phyloP scores from a whole-genome alignment of 2,797 vertebrate species.

The Alca torda region DNA sequence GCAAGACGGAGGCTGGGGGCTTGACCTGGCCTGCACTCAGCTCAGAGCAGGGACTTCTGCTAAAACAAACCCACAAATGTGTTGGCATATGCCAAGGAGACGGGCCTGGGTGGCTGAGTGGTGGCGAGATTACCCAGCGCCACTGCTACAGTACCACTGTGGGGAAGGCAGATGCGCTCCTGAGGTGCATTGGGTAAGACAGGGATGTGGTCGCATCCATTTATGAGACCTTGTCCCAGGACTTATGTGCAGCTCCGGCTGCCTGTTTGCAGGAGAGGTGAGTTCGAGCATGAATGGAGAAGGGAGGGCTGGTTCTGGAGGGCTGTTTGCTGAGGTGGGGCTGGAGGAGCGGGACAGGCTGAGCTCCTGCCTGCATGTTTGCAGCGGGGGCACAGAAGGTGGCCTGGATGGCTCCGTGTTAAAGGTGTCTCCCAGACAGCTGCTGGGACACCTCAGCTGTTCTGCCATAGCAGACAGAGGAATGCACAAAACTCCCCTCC shows the following conservation, averaged over 20 bases:
- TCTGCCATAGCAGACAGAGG: neutral
- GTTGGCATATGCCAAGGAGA: neutral
- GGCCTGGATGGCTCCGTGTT: neutral
- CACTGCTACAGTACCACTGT: neutral
- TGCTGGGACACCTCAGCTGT: fast-evolving
- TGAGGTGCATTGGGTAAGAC: fast-evolving
- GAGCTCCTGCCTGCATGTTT: neutral
- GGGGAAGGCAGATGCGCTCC: neutral
- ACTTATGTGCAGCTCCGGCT: fast-evolving
- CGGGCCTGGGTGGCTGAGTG: neutral
- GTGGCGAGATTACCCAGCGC: neutral
- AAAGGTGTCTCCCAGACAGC: neutral
- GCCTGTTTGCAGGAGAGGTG: neutral
- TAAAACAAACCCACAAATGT: fast-evolving
- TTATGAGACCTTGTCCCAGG: neutral
- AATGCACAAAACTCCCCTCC: neutral
- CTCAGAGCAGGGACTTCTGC: neutral
- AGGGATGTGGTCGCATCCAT: fast-evolving
- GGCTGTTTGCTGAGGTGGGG: no score
- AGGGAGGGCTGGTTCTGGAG: neutral
- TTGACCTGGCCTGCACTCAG: fast-evolving
- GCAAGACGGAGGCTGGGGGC: neutral
- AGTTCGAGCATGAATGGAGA: neutral
- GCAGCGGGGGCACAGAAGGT: neutral
- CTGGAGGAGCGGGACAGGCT: neutral